Base-by-base conservation (phyloP, 2,888 invertebrate species). In the Sarcophaga rosellei region DNA sequence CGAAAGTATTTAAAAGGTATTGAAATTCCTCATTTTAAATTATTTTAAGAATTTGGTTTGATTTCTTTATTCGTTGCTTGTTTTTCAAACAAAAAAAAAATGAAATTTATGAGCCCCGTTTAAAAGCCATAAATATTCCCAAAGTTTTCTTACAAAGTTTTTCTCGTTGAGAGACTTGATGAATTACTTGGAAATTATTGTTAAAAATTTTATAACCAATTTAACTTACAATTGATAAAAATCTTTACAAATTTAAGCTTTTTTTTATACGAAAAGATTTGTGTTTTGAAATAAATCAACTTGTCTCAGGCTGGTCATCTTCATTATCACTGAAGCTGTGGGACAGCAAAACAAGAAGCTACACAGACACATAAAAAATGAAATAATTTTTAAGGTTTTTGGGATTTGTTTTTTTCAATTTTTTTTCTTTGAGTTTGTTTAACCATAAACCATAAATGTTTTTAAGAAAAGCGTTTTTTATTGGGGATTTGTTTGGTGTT, bases 241-340 rank as follows among this genome's bases (percentile, higher is more conserved):
- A 86, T 86, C 84, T 81, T 62, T 47, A 84, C 74, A 78, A 80
- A 81, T 84, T 81, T 57, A 84, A 86, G 81, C 86, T 86, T 83
- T 76, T 80, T 62, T 72, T 72, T 44, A 74, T 21, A 62, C 53
- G 20, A 72, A 17, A 65, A 12, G 44, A 65, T 75, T 44, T 68
- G 53, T 74, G 62, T 59, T 23, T 47, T 23, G 4, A 75, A 77
- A 86, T 84, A 86, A 84, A 86, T 86, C 74, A 86, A 68, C 11
- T 81, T 84, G 77, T 78, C 53, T 59, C 23, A 47, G 17, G 53
- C 53, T 81, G 86, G 81, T 78, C 86, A 86, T 69, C 84, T 65
- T 59, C 44, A 59, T 21, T 62, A 59, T 21, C 44, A 21, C n/a
- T 23, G 63, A 53, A 62, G 57, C 75, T 35, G 57, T 53, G 66